A percentile compares a stretch with the other conserved stretches of the same genome.
Evolutionary conservation across 1,140 invertebrate species (phyloP).

Genomic region (Cydia amplana): DNA sequence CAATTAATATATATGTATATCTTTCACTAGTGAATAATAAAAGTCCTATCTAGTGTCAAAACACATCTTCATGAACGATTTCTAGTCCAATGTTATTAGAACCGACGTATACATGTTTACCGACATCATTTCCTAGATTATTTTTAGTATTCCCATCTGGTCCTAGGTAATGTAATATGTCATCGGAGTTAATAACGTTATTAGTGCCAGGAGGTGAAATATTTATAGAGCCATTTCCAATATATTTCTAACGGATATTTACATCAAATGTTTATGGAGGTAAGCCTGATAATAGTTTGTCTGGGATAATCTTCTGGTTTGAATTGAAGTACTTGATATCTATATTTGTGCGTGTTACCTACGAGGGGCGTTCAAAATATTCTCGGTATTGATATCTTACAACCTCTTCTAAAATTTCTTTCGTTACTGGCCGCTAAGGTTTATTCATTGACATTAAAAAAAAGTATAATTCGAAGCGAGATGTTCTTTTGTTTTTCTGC

Average conservation of each 20-base stretch:
- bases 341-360: too few species aligned
- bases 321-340: too few species aligned
- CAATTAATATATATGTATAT: neutral
- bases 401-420: too few species aligned
- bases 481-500: too few species aligned
- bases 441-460: too few species aligned
- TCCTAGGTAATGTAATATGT: neutral
- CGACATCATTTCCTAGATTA: constrained; percentile 14
- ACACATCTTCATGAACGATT: neutral
- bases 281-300: too few species aligned
- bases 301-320: too few species aligned
- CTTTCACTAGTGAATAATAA: neutral
- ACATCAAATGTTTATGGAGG: too few species aligned
- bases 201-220: constrained; percentile 3
- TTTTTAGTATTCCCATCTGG: constrained; percentile 28
- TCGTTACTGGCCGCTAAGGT: too few species aligned
- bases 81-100: neutral
- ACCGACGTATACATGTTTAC: neutral
- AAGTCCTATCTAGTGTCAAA: neutral
- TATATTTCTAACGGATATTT: neutral
- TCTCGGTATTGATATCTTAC: too few species aligned
- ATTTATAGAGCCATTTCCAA: neutral
- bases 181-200: constrained; percentile 12
- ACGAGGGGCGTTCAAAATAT: too few species aligned
- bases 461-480: too few species aligned